Conservation (phyloP, 2,888 invertebrate genomes). For the Tetropium fuscum region DNA sequence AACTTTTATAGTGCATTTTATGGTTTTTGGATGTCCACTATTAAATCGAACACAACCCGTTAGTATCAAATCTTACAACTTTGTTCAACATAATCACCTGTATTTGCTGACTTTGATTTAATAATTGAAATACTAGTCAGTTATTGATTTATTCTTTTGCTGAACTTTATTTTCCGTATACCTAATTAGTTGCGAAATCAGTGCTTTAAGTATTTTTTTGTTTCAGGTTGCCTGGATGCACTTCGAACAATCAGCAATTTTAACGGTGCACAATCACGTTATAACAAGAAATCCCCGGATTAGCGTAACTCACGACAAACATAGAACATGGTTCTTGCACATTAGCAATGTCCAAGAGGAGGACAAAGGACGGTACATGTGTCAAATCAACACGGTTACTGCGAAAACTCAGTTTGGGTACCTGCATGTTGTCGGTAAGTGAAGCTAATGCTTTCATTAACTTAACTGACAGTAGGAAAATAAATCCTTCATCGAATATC, state of each 20-base stretch:
- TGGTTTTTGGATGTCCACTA: conserved; percentile 41
- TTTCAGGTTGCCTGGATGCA: conserved; percentile 96
- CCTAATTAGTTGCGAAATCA: not conserved
- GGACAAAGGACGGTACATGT: conserved; percentile 94
- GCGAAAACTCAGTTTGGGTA: conserved; percentile 95
- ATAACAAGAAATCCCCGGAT: conserved; percentile 94
- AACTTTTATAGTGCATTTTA: conserved; percentile 43
- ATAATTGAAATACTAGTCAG: conserved; percentile 2
- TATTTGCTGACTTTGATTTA: no score
- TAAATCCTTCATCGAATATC: conserved; percentile 1
- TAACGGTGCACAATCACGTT: conserved; percentile 94
- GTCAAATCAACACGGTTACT: conserved; percentile 93
- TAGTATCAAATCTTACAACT: no score
- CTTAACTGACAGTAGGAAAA: conserved; percentile 8
- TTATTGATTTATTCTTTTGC: no score
- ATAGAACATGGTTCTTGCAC: conserved; percentile 93
- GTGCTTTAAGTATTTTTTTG: conserved; percentile 27
- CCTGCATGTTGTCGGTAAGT: conserved; percentile 91
- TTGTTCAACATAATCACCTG: no score
- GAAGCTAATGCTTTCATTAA: conserved; percentile 19
- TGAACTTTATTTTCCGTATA: no score
- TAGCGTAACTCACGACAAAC: conserved; percentile 92
- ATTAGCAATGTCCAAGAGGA: conserved; percentile 92
- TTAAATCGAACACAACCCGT: conserved; percentile 40
- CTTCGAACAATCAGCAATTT: conserved; percentile 92